phyloP scores from a whole-genome alignment of 2,113 vertebrate genomes.

The Scatophagus argus region DNA sequence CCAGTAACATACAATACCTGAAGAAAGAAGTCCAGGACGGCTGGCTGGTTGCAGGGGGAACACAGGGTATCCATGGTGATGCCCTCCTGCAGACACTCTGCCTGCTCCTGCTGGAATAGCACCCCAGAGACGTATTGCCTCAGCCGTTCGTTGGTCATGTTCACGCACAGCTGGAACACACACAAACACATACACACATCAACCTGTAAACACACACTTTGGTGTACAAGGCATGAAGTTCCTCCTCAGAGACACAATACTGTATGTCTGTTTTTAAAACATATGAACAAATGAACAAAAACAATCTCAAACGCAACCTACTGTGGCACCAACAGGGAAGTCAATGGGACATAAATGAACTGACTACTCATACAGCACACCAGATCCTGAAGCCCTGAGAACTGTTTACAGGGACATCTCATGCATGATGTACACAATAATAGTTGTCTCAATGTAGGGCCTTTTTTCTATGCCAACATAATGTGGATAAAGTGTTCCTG shows the following conservation, averaged over 20 bases:
- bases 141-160: slow-evolving; percentile 96
- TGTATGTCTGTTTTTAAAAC: slow-evolving; percentile 44
- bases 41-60: slow-evolving; percentile 87
- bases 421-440: slow-evolving; percentile 7
- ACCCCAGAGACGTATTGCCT: slow-evolving; percentile 91
- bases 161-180: slow-evolving; percentile 91
- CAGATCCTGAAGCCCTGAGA: neutral
- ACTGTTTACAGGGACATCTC: slow-evolving; percentile 6
- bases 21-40: slow-evolving; percentile 94
- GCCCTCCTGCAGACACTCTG: slow-evolving; percentile 94
- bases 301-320: slow-evolving; percentile 21
- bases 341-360: slow-evolving; percentile 38
- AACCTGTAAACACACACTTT: slow-evolving; percentile 41
- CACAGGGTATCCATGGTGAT: slow-evolving; percentile 90
- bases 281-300: slow-evolving; percentile 34
- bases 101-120: slow-evolving; percentile 93
- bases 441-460: neutral
- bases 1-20: slow-evolving; percentile 84
- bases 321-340: slow-evolving; percentile 27
- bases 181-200: slow-evolving; percentile 44
- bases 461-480: neutral
- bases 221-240: slow-evolving; percentile 9
- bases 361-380: slow-evolving; percentile 27
- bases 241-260: slow-evolving; percentile 30
- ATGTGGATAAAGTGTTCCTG: slow-evolving; percentile 21